These are phyloP conservation scores for Strix occidentalis DNA, from an alignment of 2,797 vertebrate genomes.

Conservation along the genomic window DNA sequence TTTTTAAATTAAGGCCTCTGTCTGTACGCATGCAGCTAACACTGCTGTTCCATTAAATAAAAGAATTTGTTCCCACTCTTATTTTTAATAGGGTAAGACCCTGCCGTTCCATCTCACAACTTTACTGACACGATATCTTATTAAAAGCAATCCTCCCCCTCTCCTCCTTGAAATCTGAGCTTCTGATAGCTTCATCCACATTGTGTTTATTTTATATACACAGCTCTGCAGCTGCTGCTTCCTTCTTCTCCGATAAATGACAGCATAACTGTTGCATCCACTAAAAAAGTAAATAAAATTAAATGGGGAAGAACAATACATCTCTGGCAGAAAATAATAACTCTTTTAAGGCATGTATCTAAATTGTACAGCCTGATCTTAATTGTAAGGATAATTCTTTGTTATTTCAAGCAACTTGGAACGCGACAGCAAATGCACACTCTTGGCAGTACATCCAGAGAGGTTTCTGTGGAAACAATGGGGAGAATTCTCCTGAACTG, in stretches of 20 bases:
- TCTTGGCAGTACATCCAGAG: conserved; percentile 37
- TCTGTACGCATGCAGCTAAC: not conserved
- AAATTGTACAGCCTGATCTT: conserved; percentile 61
- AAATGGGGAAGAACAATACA: conserved; percentile 44
- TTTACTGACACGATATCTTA: conserved; percentile 46
- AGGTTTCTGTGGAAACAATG: conserved; percentile 52
- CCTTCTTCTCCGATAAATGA: conserved; percentile 41
- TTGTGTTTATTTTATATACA: conserved; percentile 7
- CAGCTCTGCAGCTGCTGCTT: conserved; percentile 27
- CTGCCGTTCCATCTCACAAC: conserved; percentile 21
- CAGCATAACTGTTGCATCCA: conserved; percentile 41
- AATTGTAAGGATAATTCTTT: conserved; percentile 61
- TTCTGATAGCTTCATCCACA: conserved; percentile 16
- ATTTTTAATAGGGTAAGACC: conserved; percentile 62
- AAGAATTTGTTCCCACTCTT: conserved; percentile 38
- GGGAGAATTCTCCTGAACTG: conserved; percentile 28
- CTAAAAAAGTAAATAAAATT: conserved; percentile 62
- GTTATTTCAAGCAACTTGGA: conserved; percentile 60
- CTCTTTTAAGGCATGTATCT: conserved; percentile 48
- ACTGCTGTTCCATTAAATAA: conserved; percentile 57
- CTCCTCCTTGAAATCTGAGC: conserved; percentile 27
- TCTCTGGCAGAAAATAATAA: conserved; percentile 37
- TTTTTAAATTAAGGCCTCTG: conserved; percentile 60
- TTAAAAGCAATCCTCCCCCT: conserved; percentile 25
- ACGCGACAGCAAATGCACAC: not conserved